Base-by-base conservation (phyloP, 1,140 invertebrate species). In the Nixonia krombeini region DNA sequence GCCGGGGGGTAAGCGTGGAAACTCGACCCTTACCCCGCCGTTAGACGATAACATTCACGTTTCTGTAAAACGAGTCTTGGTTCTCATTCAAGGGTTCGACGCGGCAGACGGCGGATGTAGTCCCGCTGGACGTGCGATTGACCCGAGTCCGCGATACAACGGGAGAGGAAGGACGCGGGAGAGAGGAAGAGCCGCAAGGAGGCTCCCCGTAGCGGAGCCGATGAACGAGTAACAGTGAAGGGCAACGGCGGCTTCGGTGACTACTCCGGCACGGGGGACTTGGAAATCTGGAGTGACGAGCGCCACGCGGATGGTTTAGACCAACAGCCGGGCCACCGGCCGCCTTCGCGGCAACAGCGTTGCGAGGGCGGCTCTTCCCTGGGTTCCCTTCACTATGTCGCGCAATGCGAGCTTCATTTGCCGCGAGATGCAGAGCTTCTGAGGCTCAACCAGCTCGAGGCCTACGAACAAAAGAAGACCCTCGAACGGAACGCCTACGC, bases 211-310 rank as follows among this genome's bases (percentile, higher is more conserved):
- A 13, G 38, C 58, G 49, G 50, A 61, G 44, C 59, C 55, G 64
- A 70, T 53, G 74, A 78, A 52, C 47, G 74, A 76, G 80, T 75
- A 80, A 84, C 80, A 76, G 81, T 84, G 82, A 84, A 84, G 82
- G 82, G 81, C 59, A 83, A 82, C 79, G 76, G 82, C 70, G 81
- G 81, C 63, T 85, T 80, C 73, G 81, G 81, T 61, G 84, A 85
- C 52, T 85, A 85, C 47, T 83, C 84, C 64, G 83, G 83, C 65
- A 82, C 81, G 66, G 81, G 84, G 41, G 83, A 85, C 73, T 83
- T 85, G 64, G 83, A 85, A 55, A 81, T 85, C 62, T 85, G 84
- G 84, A 82, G 78, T 40, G 84, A 85, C 59, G 84, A 85, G 40
- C 77, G 80, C 42, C 70, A 66, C 55, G 57, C 75, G 40, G 82